Base-by-base conservation (phyloP, 2,888 invertebrate genomes). In the Andrena minutula region DNA sequence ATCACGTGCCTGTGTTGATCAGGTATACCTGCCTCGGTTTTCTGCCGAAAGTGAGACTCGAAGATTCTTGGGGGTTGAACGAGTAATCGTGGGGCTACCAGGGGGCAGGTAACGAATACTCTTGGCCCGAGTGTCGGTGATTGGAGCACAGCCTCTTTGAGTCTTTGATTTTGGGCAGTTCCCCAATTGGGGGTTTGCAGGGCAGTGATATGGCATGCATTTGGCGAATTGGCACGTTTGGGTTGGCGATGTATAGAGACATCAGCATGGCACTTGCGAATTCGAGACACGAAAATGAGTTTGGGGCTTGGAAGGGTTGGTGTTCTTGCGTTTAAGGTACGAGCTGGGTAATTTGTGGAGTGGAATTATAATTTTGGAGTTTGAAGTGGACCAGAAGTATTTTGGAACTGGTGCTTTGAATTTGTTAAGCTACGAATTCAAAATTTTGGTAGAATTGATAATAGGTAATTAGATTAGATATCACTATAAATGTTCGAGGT, bases 31-130 rank as follows among this genome's bases (percentile, higher is more conserved):
- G 26, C 12, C 23, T 8, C 23, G 8, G 10, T 10, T 26, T 23
- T 56, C 23, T 32, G 32, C 32, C 26, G 12, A 41, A 16, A 70
- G 30, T 12, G 26, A n/a, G 51, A 51, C 2, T 20, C 71, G 23
- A 4, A 2, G 28, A 20, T 56, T 26, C 23, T 26, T 8, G 4
- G 10, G 56, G 56, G 23, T 23, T 8, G 56, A 56, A 0, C 26
- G 23, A 26, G 23, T 26, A 10, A 16, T 12, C 32, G 26, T 64
- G 51, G 16, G 51, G 61, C 64, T 64, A 64, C 64, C 64, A 32
- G n/a, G 41, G 64, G 23, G 32, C 72, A 41, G 7, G 35, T n/a
- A 64, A 61, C 32, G 64, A 51, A 61, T 65, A 32, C 12, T 72
- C 64, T 32, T 3, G 47, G 23, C 6, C 8, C 26, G 61, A 51